phyloP scores from a whole-genome alignment of 2,888 invertebrate genomes.

The Tortrix viridana region DNA sequence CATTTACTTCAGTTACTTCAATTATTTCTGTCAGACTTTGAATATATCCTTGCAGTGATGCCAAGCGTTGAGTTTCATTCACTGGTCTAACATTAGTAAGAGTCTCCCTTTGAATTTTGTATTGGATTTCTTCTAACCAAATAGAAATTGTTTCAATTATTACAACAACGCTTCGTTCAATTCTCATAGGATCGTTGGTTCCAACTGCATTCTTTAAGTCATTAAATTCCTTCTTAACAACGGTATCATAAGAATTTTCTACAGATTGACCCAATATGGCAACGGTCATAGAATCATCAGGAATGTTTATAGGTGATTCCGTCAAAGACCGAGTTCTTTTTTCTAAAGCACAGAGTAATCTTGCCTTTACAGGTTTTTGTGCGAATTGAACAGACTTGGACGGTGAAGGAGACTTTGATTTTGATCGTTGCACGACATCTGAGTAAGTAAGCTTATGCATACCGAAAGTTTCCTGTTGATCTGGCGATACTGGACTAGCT shows the following conservation, averaged over 20 bases:
- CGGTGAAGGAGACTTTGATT: conserved; percentile 80
- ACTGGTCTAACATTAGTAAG: conserved; percentile 52
- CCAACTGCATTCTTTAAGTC: conserved; percentile 85
- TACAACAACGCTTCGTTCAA: conserved; percentile 89
- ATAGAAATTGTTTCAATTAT: conserved; percentile 92
- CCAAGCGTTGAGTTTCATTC: conserved; percentile 63
- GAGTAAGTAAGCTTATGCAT: conserved; percentile 71
- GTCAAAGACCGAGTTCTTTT: conserved; percentile 66
- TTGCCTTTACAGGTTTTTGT: conserved; percentile 65
- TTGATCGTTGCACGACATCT: conserved; percentile 78
- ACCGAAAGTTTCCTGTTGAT: conserved; percentile 46
- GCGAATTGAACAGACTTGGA: conserved; percentile 58
- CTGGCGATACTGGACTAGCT: conserved; percentile 56
- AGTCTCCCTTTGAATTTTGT: conserved; percentile 85
- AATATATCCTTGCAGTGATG: conserved; percentile 81
- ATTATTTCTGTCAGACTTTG: conserved; percentile 86
- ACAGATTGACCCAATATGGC: conserved; percentile 71
- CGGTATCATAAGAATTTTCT: conserved; percentile 73
- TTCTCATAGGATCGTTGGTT: conserved; percentile 80
- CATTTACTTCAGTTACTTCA: conserved; percentile 87
- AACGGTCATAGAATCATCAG: conserved; percentile 64
- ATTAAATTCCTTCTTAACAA: conserved; percentile 85
- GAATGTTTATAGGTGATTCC: conserved; percentile 54
- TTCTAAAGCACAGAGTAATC: conserved; percentile 67
- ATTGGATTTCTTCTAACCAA: conserved; percentile 94